Evolutionary conservation across 53 echinoderm and acorn worm genomes (phyloP).

Genomic region (Henricia sp.): DNA sequence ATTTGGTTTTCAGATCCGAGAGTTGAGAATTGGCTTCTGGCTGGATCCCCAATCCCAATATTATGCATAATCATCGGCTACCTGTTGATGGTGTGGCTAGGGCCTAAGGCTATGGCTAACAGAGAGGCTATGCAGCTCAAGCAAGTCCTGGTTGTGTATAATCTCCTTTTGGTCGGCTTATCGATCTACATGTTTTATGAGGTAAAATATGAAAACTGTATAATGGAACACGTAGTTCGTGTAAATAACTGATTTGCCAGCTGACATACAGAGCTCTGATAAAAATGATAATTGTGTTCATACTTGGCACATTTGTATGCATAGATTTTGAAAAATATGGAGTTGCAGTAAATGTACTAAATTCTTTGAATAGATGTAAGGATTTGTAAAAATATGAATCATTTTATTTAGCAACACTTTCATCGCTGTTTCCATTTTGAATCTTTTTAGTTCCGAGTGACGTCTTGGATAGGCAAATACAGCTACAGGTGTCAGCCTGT

Average conservation of each 20-base stretch:
- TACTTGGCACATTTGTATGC: too few relatives aligned
- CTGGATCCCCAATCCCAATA: conserved; percentile 76
- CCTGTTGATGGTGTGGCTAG: conserved; percentile 72
- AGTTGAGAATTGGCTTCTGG: conserved; percentile 80
- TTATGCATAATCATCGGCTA: conserved; percentile 69
- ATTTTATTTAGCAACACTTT: too few relatives aligned
- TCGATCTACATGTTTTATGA: conserved; percentile 94
- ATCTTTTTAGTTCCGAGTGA: conserved; percentile 75
- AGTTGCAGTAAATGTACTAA: too few relatives aligned
- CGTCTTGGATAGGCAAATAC: conserved; percentile 80
- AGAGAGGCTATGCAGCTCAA: conserved; percentile 73
- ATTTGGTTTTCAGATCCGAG: conserved; percentile 72
- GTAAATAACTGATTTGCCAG: neutral
- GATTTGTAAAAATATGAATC: too few relatives aligned
- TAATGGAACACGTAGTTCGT: neutral
- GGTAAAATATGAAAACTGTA: conserved; percentile 30
- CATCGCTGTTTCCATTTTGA: neutral
- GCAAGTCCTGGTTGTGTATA: conserved; percentile 78
- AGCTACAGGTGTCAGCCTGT: conserved; percentile 84
- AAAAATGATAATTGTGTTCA: too few relatives aligned
- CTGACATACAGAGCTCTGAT: too few relatives aligned
- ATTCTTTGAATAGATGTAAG: too few relatives aligned
- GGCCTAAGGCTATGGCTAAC: conserved; percentile 83
- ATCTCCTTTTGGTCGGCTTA: conserved; percentile 71
- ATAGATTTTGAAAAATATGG: too few relatives aligned